These are phyloP conservation scores for Schizopygopsis pylzovi DNA, from an alignment of 2,797 vertebrate genomes.

Conservation along the genomic window DNA sequence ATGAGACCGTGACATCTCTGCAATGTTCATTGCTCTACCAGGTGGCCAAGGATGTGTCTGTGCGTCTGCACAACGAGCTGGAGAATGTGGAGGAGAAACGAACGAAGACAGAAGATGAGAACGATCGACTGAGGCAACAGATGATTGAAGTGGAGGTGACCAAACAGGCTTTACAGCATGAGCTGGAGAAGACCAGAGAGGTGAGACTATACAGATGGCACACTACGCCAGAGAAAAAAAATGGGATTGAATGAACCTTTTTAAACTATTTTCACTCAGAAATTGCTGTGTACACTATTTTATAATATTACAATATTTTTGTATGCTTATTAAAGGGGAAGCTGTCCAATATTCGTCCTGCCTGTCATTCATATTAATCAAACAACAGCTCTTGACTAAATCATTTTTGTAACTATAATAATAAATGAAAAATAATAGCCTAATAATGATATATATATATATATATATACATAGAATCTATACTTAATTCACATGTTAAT, in stretches of 20 bases:
- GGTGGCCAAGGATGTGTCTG: slow-evolving; percentile 98
- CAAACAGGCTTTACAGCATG: slow-evolving; percentile 95
- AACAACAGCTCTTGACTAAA: too few relatives aligned
- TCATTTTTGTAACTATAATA: too few relatives aligned
- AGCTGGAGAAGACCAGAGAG: slow-evolving; percentile 96
- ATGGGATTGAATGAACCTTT: neutral
- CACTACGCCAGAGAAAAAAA: neutral
- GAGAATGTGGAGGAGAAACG: slow-evolving; percentile 98
- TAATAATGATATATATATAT: too few relatives aligned
- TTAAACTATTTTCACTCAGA: neutral
- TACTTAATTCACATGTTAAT: too few relatives aligned
- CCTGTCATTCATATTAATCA: too few relatives aligned
- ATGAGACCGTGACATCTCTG: neutral
- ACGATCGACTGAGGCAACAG: slow-evolving; percentile 93
- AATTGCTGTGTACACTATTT: neutral
- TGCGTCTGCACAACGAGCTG: slow-evolving; percentile 95
- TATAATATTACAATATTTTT: too few relatives aligned
- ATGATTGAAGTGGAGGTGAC: slow-evolving; percentile 95
- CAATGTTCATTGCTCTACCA: slow-evolving; percentile 60
- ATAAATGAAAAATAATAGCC: too few relatives aligned
- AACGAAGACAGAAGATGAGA: slow-evolving; percentile 95
- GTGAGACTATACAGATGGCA: slow-evolving; percentile 71
- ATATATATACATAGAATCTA: too few relatives aligned
- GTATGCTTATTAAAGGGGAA: too few relatives aligned
- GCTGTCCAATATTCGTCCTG: too few relatives aligned